Percentiles rank a stretch among this genome's conserved stretches.
Evolutionary conservation across 2,113 vertebrate genomes (phyloP).

Genomic region (Microcebus ravelobensis): DNA sequence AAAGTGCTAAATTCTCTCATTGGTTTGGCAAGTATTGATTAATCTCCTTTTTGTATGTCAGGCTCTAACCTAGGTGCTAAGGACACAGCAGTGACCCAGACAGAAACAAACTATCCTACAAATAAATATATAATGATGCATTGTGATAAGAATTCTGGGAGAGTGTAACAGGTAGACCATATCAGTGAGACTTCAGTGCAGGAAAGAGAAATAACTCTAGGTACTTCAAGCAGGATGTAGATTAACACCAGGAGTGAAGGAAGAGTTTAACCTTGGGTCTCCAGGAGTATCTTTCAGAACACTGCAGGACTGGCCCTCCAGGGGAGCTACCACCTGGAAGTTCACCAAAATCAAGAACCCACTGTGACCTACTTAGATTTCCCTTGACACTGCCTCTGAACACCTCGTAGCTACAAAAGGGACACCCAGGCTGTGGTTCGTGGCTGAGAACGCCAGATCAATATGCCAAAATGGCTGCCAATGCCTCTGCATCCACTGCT

Average conservation of each 20-base stretch:
- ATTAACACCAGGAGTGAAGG: neutral
- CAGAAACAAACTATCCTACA: neutral
- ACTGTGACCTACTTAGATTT: neutral
- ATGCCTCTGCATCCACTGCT: neutral
- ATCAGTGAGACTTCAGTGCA: neutral
- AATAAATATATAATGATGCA: neutral
- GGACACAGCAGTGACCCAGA: neutral
- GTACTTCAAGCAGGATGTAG: neutral
- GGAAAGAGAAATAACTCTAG: neutral
- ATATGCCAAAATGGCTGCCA: neutral
- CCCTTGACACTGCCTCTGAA: neutral
- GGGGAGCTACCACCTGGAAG: neutral
- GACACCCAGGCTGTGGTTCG: neutral
- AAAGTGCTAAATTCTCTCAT: slow-evolving; percentile 77
- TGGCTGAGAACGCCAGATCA: neutral
- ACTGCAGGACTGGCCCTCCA: neutral
- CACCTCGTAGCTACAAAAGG: neutral
- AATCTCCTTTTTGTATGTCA: neutral
- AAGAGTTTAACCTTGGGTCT: neutral
- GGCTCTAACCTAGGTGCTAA: neutral
- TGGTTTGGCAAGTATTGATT: slow-evolving; percentile 57
- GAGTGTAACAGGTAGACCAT: neutral
- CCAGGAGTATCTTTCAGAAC: neutral
- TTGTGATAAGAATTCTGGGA: slow-evolving; percentile 1
- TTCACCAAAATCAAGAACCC: neutral